These are phyloP conservation scores for Drosophila eugracilis DNA, from an alignment of 1,140 invertebrate species.

Conservation along the genomic window DNA sequence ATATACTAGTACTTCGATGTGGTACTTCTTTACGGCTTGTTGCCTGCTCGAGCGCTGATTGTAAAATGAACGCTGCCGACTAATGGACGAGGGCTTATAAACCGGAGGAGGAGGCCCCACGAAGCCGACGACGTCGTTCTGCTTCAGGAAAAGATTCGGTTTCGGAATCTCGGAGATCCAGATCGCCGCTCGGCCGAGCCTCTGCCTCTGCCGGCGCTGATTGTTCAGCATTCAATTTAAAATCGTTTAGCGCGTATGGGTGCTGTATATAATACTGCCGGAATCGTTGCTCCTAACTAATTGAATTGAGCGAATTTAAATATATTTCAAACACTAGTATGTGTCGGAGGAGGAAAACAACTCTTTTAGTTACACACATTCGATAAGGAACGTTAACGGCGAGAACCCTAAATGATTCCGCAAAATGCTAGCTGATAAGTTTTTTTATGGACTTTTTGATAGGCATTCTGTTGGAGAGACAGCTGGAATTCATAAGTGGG, in stretches of 20 bases:
- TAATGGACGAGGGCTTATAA: conserved; percentile 47
- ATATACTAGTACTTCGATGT: background rate
- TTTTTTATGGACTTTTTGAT: conserved; percentile 12
- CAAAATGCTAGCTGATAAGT: conserved; percentile 7
- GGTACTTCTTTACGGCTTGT: conserved; percentile 28
- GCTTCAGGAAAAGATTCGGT: conserved; percentile 21
- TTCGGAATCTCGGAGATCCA: conserved; percentile 2
- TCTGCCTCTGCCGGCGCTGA: conserved; percentile 29
- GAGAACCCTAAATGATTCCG: conserved; percentile 12
- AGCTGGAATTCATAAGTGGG: background rate
- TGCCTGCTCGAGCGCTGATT: conserved; percentile 50
- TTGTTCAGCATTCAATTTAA: conserved; percentile 75
- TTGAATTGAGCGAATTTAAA: conserved; percentile 64
- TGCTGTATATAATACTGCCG: conserved; percentile 35
- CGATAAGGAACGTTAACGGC: background rate
- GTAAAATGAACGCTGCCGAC: conserved; percentile 53
- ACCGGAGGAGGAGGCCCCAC: conserved; percentile 6
- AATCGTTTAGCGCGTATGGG: conserved; percentile 29
- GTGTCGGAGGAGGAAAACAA: conserved; percentile 8
- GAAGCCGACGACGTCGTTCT: conserved; percentile 9
- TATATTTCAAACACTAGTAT: conserved; percentile 8
- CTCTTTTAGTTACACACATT: conserved; percentile 3
- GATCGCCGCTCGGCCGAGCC: background rate
- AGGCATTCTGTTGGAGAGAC: background rate
- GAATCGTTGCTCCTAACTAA: conserved; percentile 63